These are phyloP conservation scores for Galeruca laticollis DNA, from an alignment of 2,888 invertebrate genomes.

Conservation along the genomic window DNA sequence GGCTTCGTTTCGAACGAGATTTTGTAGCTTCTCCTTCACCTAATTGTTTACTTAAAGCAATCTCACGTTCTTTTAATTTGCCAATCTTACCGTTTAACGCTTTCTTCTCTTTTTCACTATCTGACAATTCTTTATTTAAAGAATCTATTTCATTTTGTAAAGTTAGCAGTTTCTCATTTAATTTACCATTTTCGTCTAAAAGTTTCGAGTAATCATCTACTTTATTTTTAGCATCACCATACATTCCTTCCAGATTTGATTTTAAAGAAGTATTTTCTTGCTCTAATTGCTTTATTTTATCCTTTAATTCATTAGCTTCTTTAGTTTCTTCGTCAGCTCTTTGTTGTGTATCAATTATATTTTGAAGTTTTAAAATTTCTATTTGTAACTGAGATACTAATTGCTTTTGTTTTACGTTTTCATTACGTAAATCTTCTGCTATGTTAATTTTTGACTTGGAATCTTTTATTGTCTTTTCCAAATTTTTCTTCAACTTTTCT, in stretches of 20 bases:
- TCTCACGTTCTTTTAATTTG: constrained; percentile 29
- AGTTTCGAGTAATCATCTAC: constrained; percentile 21
- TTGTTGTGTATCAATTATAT: constrained; percentile 23
- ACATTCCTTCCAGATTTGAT: constrained; percentile 36
- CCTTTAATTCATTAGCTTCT: constrained; percentile 40
- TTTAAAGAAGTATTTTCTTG: constrained; percentile 45
- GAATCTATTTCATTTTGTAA: constrained; percentile 45
- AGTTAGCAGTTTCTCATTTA: constrained; percentile 43
- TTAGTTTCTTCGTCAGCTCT: constrained; percentile 25
- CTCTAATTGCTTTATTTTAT: constrained; percentile 36
- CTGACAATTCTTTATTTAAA: constrained; percentile 40
- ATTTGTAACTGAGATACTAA: constrained; percentile 45
- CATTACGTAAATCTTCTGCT: constrained; percentile 41
- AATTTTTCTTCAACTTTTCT: constrained; percentile 41
- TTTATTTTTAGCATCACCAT: constrained; percentile 36
- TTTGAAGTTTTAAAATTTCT: constrained; percentile 43
- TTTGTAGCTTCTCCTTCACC: constrained; percentile 43
- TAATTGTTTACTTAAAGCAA: constrained; percentile 22
- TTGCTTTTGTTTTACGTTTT: constrained; percentile 49
- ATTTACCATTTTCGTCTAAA: constrained; percentile 34
- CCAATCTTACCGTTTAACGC: constrained; percentile 8
- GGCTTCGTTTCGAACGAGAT: constrained; percentile 46
- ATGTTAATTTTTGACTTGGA: constrained; percentile 31
- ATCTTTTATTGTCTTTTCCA: constrained; percentile 43
- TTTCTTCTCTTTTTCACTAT: constrained; percentile 29